phyloP scores from a whole-genome alignment of 2,113 vertebrate genomes.

The Heterocephalus glaber region DNA sequence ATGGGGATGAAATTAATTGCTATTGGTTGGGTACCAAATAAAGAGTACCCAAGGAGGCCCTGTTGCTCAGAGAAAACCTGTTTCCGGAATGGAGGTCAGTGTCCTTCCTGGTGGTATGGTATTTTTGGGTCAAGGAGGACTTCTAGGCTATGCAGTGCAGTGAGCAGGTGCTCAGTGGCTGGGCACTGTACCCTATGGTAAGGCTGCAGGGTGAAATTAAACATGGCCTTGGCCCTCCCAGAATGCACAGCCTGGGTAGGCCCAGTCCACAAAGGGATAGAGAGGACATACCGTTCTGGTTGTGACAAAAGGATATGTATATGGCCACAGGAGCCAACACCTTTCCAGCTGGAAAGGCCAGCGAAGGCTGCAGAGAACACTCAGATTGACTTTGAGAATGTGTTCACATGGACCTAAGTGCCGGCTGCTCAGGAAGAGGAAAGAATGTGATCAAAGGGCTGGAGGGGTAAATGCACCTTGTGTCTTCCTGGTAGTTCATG shows the following conservation, averaged over 20 bases:
- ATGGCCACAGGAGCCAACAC: neutral
- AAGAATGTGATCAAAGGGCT: neutral
- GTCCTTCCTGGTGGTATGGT: neutral
- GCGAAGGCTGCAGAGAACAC: neutral
- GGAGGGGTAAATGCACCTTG: too few relatives aligned
- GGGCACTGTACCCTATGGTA: neutral
- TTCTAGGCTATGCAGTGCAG: neutral
- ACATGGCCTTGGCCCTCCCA: neutral
- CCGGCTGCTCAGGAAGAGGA: neutral
- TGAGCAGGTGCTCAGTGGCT: neutral
- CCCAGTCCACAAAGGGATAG: neutral
- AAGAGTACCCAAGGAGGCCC: accelerated
- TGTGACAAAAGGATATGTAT: neutral
- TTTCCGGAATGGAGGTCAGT: neutral
- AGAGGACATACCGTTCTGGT: neutral
- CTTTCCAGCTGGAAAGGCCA: neutral
- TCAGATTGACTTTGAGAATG: neutral
- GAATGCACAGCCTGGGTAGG: neutral
- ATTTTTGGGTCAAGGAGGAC: neutral
- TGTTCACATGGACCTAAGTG: neutral
- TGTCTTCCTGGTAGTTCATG: neutral
- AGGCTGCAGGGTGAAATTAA: neutral
- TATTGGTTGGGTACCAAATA: neutral
- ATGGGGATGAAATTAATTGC: neutral
- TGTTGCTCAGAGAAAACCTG: neutral